These are phyloP conservation scores for Diplodus puntazzo DNA, from an alignment of 2,797 vertebrate species.

Conservation along the genomic window DNA sequence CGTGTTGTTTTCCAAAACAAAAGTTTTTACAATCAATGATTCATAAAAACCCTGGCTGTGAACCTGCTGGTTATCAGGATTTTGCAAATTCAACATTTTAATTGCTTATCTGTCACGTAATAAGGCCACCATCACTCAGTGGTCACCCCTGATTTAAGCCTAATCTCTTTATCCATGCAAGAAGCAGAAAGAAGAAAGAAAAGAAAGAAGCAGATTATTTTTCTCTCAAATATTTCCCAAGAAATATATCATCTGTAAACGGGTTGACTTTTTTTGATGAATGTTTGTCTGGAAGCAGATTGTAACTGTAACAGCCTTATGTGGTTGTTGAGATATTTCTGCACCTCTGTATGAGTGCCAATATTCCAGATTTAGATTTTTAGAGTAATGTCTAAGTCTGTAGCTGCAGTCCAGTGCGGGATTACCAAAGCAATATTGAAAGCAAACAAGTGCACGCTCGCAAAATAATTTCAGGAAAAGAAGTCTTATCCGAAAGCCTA, in stretches of 20 bases:
- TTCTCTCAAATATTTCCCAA: constrained; percentile 38
- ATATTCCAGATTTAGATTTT: constrained; percentile 31
- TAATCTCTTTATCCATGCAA: constrained; percentile 57
- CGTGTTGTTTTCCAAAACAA: constrained; percentile 42
- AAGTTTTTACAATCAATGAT: constrained; percentile 67
- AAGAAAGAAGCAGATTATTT: constrained; percentile 50
- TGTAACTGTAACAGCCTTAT: constrained; percentile 12
- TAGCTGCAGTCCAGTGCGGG: not conserved
- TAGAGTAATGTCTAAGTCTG: constrained; percentile 19
- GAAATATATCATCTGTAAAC: constrained; percentile 33
- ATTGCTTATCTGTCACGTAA: constrained; percentile 46
- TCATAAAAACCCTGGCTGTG: constrained; percentile 51
- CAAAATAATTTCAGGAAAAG: constrained; percentile 23
- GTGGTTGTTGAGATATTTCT: constrained; percentile 8
- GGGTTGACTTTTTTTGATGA: constrained; percentile 29
- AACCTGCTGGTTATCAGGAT: constrained; percentile 51
- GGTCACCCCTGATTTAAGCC: constrained; percentile 35
- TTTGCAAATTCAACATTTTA: constrained; percentile 45
- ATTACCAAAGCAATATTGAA: constrained; percentile 43
- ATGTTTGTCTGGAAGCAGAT: constrained; percentile 23
- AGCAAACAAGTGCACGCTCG: constrained; percentile 25
- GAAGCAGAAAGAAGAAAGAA: too few relatives aligned
- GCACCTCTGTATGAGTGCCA: constrained; percentile 11
- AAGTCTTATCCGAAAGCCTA: constrained; percentile 17
- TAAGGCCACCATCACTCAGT: constrained; percentile 27